These are phyloP conservation scores for Lobophora halterata DNA, from an alignment of 2,888 invertebrate species.

Conservation along the genomic window DNA sequence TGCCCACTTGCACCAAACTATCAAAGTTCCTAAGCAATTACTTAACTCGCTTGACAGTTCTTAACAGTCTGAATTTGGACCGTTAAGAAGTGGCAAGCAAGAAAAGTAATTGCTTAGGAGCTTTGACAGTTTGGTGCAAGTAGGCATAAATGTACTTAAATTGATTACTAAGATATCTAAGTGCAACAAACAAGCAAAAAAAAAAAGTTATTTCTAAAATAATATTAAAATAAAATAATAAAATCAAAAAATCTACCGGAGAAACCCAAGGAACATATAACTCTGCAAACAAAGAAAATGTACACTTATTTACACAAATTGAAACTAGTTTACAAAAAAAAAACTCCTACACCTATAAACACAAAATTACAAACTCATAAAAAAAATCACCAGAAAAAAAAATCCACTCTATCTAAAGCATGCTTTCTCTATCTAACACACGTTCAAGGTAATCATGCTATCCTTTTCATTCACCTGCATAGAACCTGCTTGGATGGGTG, in stretches of 20 bases:
- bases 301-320: conserved; percentile 34
- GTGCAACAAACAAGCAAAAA: conserved; percentile 6
- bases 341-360: conserved; percentile 2
- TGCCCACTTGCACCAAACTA: too few species aligned
- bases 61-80: too few species aligned
- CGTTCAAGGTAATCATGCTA: conserved; percentile 19
- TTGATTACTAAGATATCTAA: conserved; percentile 1
- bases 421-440: conserved; percentile 29
- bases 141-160: too few species aligned
- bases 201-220: conserved; percentile 45
- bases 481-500: conserved; percentile 39
- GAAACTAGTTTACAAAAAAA: conserved; percentile 5
- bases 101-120: too few species aligned
- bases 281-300: conserved; percentile 63
- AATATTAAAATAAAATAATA: conserved; percentile 40
- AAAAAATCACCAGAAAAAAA: conserved; percentile 4
- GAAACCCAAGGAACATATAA: conserved; percentile 70
- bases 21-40: too few species aligned
- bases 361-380: conserved; percentile 5
- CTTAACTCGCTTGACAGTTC: too few species aligned
- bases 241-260: conserved; percentile 72
- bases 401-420: conserved; percentile 23
- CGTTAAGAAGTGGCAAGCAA: too few species aligned
- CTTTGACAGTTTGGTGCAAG: too few species aligned
- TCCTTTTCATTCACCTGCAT: conserved; percentile 47